These are phyloP conservation scores for Porites cylindrica DNA, from an alignment of 92 coral and sea anemone genomes.

Conservation along the genomic window DNA sequence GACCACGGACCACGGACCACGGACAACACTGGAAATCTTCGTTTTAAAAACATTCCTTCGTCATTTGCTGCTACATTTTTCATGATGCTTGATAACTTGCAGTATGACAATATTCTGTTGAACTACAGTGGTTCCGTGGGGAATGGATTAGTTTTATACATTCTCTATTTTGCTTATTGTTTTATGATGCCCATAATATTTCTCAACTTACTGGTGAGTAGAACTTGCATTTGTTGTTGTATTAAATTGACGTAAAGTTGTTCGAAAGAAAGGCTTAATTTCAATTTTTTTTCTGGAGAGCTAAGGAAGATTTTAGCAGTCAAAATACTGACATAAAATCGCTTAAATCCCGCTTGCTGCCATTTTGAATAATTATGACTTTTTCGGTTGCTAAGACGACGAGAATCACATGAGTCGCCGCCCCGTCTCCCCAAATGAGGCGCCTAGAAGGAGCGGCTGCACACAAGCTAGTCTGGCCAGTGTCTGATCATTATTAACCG, in stretches of 20 bases:
- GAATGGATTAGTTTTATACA: conserved; percentile 68
- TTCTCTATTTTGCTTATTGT: conserved; percentile 80
- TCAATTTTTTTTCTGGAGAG: no score
- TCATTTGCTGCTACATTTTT: conserved; percentile 92
- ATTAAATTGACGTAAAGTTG: not conserved
- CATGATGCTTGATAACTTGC: conserved; percentile 91
- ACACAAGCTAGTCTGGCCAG: not conserved
- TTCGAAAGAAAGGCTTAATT: not conserved
- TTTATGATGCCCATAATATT: conserved; percentile 94
- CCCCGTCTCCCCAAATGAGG: no score
- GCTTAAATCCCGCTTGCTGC: no score
- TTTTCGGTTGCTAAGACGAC: no score
- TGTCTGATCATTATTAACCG: not conserved
- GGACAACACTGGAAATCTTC: conserved; percentile 44
- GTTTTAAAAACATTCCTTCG: conserved; percentile 59
- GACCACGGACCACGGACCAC: no score
- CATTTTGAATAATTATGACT: no score
- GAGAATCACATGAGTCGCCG: no score
- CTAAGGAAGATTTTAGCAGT: no score
- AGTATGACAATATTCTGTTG: conserved; percentile 80
- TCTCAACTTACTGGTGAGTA: conserved; percentile 88
- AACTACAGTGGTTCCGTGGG: conserved; percentile 45
- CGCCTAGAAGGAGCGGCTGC: no score
- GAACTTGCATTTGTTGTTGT: no score
- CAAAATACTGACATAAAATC: no score